Percentiles rank a stretch among this genome's conserved stretches.
These are phyloP conservation scores for Sceliomorpha sp. DNA, from an alignment of 2,888 invertebrate species.

Conservation along the genomic window DNA sequence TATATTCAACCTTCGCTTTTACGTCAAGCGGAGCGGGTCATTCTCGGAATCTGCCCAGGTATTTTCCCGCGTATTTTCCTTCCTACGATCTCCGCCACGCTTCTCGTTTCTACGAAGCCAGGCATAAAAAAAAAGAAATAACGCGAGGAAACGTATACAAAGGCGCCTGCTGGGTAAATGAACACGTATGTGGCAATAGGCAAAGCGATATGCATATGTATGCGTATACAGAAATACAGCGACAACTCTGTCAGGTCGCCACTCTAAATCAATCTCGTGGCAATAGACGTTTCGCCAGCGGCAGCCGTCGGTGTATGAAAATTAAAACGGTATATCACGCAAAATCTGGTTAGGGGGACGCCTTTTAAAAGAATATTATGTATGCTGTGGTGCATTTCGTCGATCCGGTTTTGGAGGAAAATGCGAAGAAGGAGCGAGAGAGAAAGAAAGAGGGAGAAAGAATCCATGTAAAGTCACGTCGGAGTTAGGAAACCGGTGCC, in stretches of 20 bases:
- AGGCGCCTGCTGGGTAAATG: conserved; percentile 37
- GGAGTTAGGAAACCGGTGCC: conserved; percentile 33
- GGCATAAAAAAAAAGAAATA: conserved; percentile 23
- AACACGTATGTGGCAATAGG: conserved; percentile 34
- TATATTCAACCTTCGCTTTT: no score
- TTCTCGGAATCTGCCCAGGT: no score
- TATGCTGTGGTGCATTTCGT: conserved; percentile 38
- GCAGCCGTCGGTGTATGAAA: conserved; percentile 69
- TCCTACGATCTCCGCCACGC: no score
- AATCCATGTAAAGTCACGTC: conserved; percentile 23
- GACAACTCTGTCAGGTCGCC: conserved; percentile 49
- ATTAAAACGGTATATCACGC: conserved; percentile 75
- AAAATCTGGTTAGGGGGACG: conserved; percentile 62
- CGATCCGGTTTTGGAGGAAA: conserved; percentile 32
- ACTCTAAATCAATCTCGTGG: conserved; percentile 70
- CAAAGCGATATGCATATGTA: conserved; percentile 45
- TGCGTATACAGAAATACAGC: conserved; percentile 48
- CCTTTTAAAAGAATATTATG: conserved; percentile 69
- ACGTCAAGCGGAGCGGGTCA: no score
- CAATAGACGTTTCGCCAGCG: conserved; percentile 64
- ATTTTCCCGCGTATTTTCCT: no score
- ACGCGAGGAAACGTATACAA: conserved; percentile 29
- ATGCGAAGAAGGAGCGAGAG: conserved; percentile 22
- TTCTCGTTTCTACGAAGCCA: no score
- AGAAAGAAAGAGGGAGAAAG: conserved; percentile 1